Percentiles rank a stretch among this genome's conserved stretches.
These are phyloP conservation scores for Yoshiicerus persimilis DNA, from an alignment of 1,140 invertebrate species.

Conservation along the genomic window DNA sequence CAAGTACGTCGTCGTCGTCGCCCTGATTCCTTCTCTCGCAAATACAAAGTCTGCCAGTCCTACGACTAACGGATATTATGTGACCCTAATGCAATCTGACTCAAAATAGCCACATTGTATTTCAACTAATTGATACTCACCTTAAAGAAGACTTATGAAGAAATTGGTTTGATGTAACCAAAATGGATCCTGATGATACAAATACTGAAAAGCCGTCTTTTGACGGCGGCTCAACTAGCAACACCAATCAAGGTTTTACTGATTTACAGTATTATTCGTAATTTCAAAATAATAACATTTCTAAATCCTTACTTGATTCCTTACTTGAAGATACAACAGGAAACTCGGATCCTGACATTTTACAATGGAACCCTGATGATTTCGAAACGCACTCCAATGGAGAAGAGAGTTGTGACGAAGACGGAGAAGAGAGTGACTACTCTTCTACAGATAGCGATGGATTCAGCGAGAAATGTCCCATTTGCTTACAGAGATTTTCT, in stretches of 20 bases:
- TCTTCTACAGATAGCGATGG: constrained; percentile 63
- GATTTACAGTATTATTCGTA: not conserved
- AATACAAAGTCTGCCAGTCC: too few species aligned
- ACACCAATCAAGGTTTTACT: not conserved
- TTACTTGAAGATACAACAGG: not conserved
- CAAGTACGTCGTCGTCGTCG: too few species aligned
- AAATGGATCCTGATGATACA: not conserved
- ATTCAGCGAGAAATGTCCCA: constrained; percentile 63
- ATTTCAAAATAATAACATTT: not conserved
- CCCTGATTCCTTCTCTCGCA: too few species aligned
- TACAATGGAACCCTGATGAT: not conserved
- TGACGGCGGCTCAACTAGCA: not conserved
- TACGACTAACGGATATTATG: too few species aligned
- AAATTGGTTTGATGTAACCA: not conserved
- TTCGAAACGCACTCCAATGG: not conserved
- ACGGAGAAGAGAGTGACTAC: constrained; percentile 23
- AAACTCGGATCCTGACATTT: not conserved
- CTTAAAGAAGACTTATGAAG: not conserved
- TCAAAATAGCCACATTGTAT: not conserved
- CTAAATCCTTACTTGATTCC: not conserved
- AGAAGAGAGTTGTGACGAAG: constrained; percentile 21
- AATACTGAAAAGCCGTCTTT: not conserved
- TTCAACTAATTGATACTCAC: not conserved
- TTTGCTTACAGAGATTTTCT: constrained; percentile 58
- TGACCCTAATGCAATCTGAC: too few species aligned